Base-by-base conservation (phyloP, 2,888 invertebrate genomes). In the Pterostichus madidus region DNA sequence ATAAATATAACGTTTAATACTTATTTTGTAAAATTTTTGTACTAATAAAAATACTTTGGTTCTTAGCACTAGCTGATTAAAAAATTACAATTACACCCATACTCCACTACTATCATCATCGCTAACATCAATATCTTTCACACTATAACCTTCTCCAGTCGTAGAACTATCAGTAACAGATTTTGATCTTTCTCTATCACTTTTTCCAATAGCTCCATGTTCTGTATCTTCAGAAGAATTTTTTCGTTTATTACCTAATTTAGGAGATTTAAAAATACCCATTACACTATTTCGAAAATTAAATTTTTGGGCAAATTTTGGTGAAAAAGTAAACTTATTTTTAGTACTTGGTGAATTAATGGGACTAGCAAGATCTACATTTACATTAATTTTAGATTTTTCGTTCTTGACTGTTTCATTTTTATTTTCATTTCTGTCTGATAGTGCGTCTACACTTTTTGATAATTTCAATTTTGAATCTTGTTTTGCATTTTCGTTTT, bases 111-210 rank as follows among this genome's bases (percentile, higher is more conserved):
- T 35, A 56, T 77, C 77, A 56, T 77, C 77, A 53, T 39, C 53
- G 56, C 77, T 77, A n/a, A 77, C 7, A 56, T 77, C 80, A 52
- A 80, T 80, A 80, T 80, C 80, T 80, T 49, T 49, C 31, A 68
- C 52, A 35, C 68, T 80, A 31, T 80, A 64, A 52, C 53, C 71
- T 52, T 80, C 71, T 17, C 53, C 80, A 32, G 52, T 68, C 32
- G 53, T 39, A n/a, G 24, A 4, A 24, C 49, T 79, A 52, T 13
- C 17, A 53, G 15, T 75, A 75, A n/a, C 10, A 32, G 75, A 75
- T n/a, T 53, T 49, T 6, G 49, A 31, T 75, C 75, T 49, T 52
- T 75, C 53, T 75, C 13, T 77, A 59, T 8, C 8, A 39, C 39
- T 77, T 39, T 10, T 15, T 39, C 15, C 46, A 39, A 39, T 8